Base-by-base conservation (phyloP, 1,140 invertebrate species). In the Drosophila kohkoa region DNA sequence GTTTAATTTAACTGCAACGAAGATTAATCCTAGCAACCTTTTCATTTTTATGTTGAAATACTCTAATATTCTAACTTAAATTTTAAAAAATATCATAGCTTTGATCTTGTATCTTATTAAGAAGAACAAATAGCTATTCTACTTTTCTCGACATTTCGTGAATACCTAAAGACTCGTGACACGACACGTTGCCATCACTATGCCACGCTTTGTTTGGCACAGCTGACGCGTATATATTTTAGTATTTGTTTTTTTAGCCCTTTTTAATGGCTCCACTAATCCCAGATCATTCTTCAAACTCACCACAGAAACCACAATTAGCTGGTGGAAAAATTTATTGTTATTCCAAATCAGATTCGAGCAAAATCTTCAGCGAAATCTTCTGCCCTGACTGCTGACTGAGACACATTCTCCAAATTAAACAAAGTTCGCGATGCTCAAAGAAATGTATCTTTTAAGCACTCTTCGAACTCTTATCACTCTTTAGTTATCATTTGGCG, bases 281-380 rank as follows among this genome's bases (percentile, higher is more conserved):
- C 35, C 62, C 32, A 32, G 8, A 59, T 66, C 68, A 76, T 72
- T 76, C 69, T 46, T 76, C 55, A 71, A 72, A 71, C 62, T 81
- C 81, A 88, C 86, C 81, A 81, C 86, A 89, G 62, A 85, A 81
- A 76, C 77, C 86, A 70, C 86, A 90, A 83, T 73, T 71, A 69
- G 62, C 52, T 48, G 62, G 55, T 46, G 68, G 38, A 73, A 71
- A 60, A 85, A 85, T 85, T 89, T 79, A 74, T 85, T 72, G 71
- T 74, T 74, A 58, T 85, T 80, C 73, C 65, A 70, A 57, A 80
- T 78, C 67, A 54, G 75, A 83, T 68, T 75, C 52, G 11, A 46
- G 11, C 59, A 13, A 38, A 82, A 86, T 81, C 81, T 87, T 43
- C 41, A 51, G 35, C 77, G 32, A 68, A 83, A 87, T 87, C 85